Evolutionary conservation across 2,113 vertebrate genomes (phyloP), one percentile per base, ranked within the genome.

Genomic region (Scortum barcoo): DNA sequence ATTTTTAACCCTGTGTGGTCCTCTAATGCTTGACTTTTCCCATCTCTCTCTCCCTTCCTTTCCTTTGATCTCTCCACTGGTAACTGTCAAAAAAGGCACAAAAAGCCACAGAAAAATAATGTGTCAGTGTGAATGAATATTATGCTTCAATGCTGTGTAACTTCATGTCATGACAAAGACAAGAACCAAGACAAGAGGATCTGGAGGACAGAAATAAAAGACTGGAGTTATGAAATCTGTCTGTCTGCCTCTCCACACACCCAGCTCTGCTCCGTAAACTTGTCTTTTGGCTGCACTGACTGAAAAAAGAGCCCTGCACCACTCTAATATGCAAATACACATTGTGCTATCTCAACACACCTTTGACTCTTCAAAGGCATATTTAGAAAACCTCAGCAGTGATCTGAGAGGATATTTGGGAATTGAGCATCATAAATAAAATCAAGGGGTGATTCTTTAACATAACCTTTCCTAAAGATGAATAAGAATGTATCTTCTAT

Each of bases 401-500:
- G 16, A 71, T 33, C 68, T 42, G 51, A 9, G 10, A 24, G 56
- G 56, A 10, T n/a, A 56, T n/a, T 30, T 12, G 54, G 54, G 33
- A 6, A 24, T 51, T 48, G 40, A 58, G 26, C 40, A 24, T 22
- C 56, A 26, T 28, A 12, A 67, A 65, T 57, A 57, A 65, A 65
- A 40, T 24, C 30, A 40, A 17, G 26, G 10, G 22, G 42, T 10
- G 24, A 60, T 58, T 51, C 22, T 58, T 48, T 65, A 72, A 50
- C 51, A 65, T 7, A 57, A 44, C 60, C 78, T 78, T 78, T 28
- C n/a, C 74, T 24, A 1, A 46, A 70, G 62, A 22, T 69, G 56
- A 82, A 69, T 12, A 22, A 57, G 19, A 60, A 17, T 65, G 12
- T 30, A 3, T 78, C 70, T 63, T 48, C 20, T 51, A 4, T 7